Evolutionary conservation across 2,888 invertebrate species (phyloP).

Genomic region (Mechanitis messenoides): DNA sequence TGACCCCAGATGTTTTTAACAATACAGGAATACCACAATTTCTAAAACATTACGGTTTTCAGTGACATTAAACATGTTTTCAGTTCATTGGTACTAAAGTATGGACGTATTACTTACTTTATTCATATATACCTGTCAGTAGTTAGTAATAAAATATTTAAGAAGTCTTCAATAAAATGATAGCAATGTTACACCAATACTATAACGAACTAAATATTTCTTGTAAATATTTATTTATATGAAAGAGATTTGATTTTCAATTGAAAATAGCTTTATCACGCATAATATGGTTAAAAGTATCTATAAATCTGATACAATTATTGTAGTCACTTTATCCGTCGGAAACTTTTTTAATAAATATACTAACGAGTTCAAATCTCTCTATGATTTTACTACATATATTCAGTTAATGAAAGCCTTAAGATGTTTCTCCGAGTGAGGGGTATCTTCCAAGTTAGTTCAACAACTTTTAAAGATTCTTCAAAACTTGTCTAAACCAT

Average conservation of each 20-base stretch:
- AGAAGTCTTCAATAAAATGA: no score
- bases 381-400: no score
- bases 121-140: no score
- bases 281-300: background rate
- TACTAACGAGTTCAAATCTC: background rate
- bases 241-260: background rate
- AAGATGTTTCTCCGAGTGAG: no score
- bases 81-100: background rate
- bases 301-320: background rate
- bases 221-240: background rate
- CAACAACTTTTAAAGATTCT: background rate
- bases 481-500: slow-evolving; percentile 1
- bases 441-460: background rate
- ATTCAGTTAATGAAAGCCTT: no score
- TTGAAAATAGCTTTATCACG: no score
- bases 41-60: background rate
- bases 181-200: no score
- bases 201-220: no score
- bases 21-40: slow-evolving; percentile 4
- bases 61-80: background rate
- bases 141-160: no score
- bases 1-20: slow-evolving; percentile 18
- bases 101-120: no score
- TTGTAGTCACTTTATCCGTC: background rate
- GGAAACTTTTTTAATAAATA: background rate